phyloP scores from a whole-genome alignment of 2,888 invertebrate species.

The Dasysyrphus albostriatus region DNA sequence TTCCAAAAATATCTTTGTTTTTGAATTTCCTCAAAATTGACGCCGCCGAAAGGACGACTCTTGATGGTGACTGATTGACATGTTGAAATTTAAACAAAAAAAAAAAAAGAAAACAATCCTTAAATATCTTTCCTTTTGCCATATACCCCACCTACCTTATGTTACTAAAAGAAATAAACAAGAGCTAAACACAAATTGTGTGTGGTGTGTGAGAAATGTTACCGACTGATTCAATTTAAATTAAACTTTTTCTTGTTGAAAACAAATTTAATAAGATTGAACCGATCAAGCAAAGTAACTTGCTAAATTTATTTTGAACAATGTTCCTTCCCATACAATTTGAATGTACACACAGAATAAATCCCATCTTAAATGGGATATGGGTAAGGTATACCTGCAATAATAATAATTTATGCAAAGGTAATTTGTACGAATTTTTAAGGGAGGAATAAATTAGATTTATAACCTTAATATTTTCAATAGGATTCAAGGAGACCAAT shows the following conservation, averaged over 20 bases:
- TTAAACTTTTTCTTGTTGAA: constrained; percentile 20
- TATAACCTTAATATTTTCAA: not conserved
- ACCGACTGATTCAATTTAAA: constrained; percentile 16
- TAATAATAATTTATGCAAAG: too few species aligned
- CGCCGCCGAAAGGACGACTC: not conserved
- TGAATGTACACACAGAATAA: constrained; percentile 2
- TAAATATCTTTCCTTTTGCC: not conserved
- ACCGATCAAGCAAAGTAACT: not conserved
- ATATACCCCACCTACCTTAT: not conserved
- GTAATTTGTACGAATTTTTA: not conserved
- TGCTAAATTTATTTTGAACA: not conserved
- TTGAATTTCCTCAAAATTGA: not conserved
- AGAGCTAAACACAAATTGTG: not conserved
- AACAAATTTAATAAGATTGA: constrained; percentile 9
- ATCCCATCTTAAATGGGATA: not conserved
- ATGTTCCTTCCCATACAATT: not conserved
- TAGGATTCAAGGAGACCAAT: not conserved
- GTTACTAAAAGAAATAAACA: not conserved
- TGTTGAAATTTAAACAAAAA: constrained; percentile 12
- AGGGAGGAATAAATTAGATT: not conserved
- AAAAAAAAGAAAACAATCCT: constrained; percentile 15
- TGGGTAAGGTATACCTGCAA: not conserved
- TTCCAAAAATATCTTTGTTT: constrained; percentile 45
- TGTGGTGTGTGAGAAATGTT: constrained; percentile 8
- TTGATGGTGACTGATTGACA: constrained; percentile 26